Conservation (phyloP, 2,113 vertebrate genomes). For the Passer domesticus region DNA sequence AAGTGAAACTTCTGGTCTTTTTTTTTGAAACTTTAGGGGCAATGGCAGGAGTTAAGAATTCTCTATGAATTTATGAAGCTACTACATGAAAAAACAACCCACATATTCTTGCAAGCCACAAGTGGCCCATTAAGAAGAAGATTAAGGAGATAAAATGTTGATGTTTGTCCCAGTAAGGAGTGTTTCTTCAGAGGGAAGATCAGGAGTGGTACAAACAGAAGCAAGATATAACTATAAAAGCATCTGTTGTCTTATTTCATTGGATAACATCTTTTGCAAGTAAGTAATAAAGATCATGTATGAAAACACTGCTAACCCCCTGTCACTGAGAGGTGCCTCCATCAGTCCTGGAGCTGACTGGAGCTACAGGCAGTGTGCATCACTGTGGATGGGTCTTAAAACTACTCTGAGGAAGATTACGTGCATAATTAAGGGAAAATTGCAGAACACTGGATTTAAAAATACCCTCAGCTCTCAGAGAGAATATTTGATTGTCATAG, state of each 20-base stretch:
- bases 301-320: neutral
- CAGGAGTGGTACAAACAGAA: neutral
- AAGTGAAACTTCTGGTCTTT: neutral
- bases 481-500: neutral
- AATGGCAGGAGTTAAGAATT: neutral
- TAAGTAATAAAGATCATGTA: neutral
- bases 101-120: neutral
- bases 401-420: neutral
- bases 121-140: neutral
- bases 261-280: neutral
- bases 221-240: neutral
- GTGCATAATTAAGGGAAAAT: neutral
- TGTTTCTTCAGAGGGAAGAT: neutral
- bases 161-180: neutral
- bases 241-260: neutral
- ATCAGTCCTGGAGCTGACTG: neutral
- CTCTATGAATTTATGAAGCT: neutral
- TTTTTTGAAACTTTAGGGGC: neutral
- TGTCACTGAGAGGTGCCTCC: neutral
- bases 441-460: neutral
- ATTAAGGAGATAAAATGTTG: neutral
- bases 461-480: neutral
- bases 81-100: neutral
- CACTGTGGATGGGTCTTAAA: neutral
- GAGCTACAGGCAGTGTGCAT: accelerated